Percentiles rank a stretch among this genome's conserved stretches.
These are phyloP conservation scores for Thecophora atra DNA, from an alignment of 2,888 invertebrate genomes.

Conservation along the genomic window DNA sequence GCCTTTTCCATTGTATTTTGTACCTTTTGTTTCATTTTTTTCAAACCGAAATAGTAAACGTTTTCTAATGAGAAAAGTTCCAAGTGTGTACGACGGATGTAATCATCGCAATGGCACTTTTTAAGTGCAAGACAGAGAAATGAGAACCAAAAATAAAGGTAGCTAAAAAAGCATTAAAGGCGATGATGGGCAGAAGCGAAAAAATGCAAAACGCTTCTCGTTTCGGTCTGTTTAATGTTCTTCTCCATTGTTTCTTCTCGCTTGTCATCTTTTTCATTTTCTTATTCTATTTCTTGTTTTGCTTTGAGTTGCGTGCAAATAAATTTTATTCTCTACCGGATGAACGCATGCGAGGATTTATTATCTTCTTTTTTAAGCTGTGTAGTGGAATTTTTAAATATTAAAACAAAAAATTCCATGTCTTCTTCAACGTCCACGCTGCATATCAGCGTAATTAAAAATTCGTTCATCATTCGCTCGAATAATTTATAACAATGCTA, in stretches of 20 bases:
- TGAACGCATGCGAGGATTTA: too few species aligned
- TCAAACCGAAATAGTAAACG: constrained; percentile 45
- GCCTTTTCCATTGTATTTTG: background rate
- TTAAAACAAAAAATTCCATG: too few species aligned
- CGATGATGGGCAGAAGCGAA: background rate
- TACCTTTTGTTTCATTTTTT: constrained; percentile 11
- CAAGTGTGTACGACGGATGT: constrained; percentile 45
- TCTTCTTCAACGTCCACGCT: too few species aligned
- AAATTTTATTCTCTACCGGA: background rate
- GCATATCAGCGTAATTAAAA: too few species aligned
- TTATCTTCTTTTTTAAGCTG: too few species aligned
- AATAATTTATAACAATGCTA: too few species aligned
- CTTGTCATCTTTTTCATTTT: too few species aligned
- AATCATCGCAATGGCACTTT: constrained; percentile 48
- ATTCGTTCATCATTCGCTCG: too few species aligned
- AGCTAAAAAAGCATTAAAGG: too few species aligned
- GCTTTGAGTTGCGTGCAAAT: background rate
- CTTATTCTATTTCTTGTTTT: too few species aligned
- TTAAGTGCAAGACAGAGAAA: constrained; percentile 26
- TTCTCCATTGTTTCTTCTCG: too few species aligned
- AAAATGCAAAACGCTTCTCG: background rate
- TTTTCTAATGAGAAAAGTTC: constrained; percentile 52
- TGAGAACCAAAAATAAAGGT: background rate
- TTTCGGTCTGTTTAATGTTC: background rate
- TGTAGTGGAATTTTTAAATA: too few species aligned